These are phyloP conservation scores for Rhagoletis pomonella DNA, from an alignment of 1,140 invertebrate species.

Conservation along the genomic window DNA sequence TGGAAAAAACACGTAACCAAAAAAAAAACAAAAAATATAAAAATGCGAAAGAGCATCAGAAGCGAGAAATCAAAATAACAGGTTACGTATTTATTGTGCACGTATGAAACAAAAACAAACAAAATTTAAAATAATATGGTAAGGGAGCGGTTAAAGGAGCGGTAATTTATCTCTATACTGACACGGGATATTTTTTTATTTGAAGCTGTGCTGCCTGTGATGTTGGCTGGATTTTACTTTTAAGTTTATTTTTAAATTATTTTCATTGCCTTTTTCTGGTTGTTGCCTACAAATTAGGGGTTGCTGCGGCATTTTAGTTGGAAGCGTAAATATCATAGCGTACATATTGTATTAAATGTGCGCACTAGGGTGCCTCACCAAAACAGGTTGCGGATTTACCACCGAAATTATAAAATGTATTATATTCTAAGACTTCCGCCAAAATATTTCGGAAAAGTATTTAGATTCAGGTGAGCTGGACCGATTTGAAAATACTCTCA, in stretches of 20 bases:
- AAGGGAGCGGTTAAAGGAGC: neutral
- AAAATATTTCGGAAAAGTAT: no score
- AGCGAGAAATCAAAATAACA: slow-evolving; percentile 50
- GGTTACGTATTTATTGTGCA: slow-evolving; percentile 25
- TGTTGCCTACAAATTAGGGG: slow-evolving; percentile 32
- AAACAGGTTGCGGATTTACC: no score
- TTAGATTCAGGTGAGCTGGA: no score
- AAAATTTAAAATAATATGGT: no score
- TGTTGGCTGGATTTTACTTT: neutral
- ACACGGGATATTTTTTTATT: neutral
- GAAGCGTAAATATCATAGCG: neutral
- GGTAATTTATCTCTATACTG: neutral
- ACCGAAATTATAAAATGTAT: no score
- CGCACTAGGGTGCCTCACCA: no score
- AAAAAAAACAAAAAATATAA: slow-evolving; percentile 55
- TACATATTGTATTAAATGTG: no score
- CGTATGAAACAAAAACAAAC: neutral
- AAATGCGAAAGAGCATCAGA: neutral
- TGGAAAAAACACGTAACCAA: slow-evolving; percentile 39
- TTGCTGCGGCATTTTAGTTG: slow-evolving; percentile 26
- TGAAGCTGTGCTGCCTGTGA: slow-evolving; percentile 1
- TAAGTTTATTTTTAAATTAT: neutral
- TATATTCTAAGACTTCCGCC: no score
- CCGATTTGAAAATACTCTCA: no score
- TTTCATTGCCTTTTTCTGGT: no score